phyloP scores from a whole-genome alignment of 2,797 vertebrate species.

The Podarcis siculus region DNA sequence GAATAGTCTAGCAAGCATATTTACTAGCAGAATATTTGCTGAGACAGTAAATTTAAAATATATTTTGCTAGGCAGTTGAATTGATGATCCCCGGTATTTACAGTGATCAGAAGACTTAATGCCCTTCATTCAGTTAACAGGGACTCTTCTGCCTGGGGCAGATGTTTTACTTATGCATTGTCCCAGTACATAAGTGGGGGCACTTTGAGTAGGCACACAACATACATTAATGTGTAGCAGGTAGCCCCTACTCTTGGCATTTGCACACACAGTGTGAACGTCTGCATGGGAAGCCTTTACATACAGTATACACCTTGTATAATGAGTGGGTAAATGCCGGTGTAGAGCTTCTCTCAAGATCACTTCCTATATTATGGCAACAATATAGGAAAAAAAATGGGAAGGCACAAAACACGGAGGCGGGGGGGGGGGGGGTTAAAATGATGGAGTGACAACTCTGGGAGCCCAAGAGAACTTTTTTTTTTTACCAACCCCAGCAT shows the following conservation, averaged over 20 bases:
- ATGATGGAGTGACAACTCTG: neutral
- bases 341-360: neutral
- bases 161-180: neutral
- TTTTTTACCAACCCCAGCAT: neutral
- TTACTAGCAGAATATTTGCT: neutral
- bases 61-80: conserved; percentile 5
- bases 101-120: neutral
- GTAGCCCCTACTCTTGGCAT: no score
- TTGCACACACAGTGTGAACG: no score
- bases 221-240: no score
- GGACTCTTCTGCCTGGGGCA: neutral
- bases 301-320: no score
- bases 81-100: conserved; percentile 3
- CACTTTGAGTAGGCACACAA: no score
- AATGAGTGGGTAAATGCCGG: no score
- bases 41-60: neutral
- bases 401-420: neutral
- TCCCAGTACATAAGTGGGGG: no score
- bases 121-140: neutral
- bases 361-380: neutral
- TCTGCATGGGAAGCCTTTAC: no score
- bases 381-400: neutral
- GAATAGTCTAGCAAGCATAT: conserved; percentile 1
- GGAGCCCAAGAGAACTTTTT: neutral
- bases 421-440: fast-evolving